Evolutionary conservation across 2,888 invertebrate genomes (phyloP).

Genomic region (Hypomecis atomaria): DNA sequence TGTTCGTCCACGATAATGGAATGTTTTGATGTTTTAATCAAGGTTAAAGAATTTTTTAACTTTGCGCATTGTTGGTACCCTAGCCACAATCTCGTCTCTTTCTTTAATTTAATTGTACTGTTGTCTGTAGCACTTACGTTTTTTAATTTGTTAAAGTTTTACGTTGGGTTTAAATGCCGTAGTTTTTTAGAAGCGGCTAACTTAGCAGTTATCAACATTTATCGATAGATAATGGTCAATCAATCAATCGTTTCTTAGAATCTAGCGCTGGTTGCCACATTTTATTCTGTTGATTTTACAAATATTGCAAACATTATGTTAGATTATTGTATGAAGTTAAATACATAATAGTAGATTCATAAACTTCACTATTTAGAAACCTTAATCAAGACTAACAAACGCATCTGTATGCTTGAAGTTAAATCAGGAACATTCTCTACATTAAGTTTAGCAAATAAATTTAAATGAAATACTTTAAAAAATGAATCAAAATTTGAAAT

Average conservation of each 20-base stretch:
- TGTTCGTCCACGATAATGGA: conserved; percentile 59
- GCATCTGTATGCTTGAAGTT: too few species aligned
- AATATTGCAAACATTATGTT: too few species aligned
- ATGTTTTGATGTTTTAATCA: conserved; percentile 67
- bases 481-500: background rate
- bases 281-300: too few species aligned
- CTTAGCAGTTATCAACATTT: background rate
- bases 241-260: too few species aligned
- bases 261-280: too few species aligned
- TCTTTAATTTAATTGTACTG: conserved; percentile 7
- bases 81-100: conserved; percentile 13
- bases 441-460: background rate
- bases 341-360: too few species aligned
- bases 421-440: background rate
- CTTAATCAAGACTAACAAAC: too few species aligned
- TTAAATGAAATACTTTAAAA: background rate
- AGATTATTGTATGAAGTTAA: too few species aligned
- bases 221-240: too few species aligned
- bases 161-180: background rate
- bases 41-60: conserved; percentile 63
- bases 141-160: background rate
- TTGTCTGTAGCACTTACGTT: conserved; percentile 5
- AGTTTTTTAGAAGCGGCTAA: background rate
- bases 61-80: conserved; percentile 34
- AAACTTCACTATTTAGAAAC: too few species aligned